A percentile compares a stretch with the other conserved stretches of the same genome.
Conservation (phyloP, 2,113 vertebrate species). For the Genyomyrus donnyi region DNA sequence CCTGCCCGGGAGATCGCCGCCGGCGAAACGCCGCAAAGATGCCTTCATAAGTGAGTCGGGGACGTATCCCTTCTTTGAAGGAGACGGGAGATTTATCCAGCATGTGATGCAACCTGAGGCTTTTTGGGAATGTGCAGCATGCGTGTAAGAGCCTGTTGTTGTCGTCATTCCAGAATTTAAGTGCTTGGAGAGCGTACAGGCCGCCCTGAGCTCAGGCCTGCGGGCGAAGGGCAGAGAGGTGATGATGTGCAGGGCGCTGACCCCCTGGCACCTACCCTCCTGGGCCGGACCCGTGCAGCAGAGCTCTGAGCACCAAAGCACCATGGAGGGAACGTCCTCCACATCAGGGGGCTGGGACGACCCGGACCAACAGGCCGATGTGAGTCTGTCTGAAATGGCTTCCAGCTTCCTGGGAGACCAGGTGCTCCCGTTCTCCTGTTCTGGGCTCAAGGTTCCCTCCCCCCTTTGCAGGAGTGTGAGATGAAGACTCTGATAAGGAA, state of each 20-base stretch:
- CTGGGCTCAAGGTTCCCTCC: neutral
- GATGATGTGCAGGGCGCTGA: conserved; percentile 57
- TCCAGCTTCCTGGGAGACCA: neutral
- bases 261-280: conserved; percentile 61
- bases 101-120: neutral
- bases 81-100: neutral
- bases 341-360: conserved; percentile 29
- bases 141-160: neutral
- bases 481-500: conserved; percentile 53
- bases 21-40: conserved; percentile 51
- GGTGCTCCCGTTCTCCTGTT: neutral
- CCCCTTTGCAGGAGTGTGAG: conserved; percentile 50
- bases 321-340: neutral
- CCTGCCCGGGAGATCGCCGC: conserved; percentile 48
- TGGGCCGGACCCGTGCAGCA: conserved; percentile 49
- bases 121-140: neutral
- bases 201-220: conserved; percentile 48
- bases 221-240: conserved; percentile 48
- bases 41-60: conserved; percentile 70
- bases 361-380: neutral
- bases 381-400: neutral
- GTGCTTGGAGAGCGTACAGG: conserved; percentile 40
- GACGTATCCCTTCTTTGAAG: neutral
- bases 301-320: neutral
- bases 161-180: conserved; percentile 60